These are phyloP conservation scores for Agonum fuliginosum DNA, from an alignment of 2,888 invertebrate species.

Conservation along the genomic window DNA sequence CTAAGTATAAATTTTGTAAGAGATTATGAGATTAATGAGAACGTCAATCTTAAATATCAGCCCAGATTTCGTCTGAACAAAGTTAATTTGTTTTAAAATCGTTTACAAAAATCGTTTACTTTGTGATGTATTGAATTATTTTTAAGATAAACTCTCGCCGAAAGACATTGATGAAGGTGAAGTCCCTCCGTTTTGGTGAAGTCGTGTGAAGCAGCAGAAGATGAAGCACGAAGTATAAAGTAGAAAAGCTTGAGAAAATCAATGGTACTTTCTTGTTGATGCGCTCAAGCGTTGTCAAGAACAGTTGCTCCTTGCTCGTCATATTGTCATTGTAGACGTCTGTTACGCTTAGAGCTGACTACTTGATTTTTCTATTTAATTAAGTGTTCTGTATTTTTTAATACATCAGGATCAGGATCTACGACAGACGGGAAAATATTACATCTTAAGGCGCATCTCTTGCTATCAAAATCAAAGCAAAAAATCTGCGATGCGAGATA, in stretches of 20 bases:
- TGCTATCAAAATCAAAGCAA: no score
- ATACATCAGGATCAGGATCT: background rate
- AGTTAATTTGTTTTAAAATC: no score
- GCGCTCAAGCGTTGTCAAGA: constrained; percentile 29
- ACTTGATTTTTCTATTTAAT: constrained; percentile 34
- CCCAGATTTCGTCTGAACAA: no score
- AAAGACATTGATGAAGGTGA: constrained; percentile 15
- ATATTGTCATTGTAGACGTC: constrained; percentile 9
- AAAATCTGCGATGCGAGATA: no score
- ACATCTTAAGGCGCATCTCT: no score
- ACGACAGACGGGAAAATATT: no score
- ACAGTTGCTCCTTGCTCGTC: constrained; percentile 42
- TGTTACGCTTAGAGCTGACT: background rate
- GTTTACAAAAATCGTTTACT: no score
- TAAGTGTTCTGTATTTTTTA: constrained; percentile 13
- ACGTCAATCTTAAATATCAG: no score
- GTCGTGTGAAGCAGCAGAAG: background rate
- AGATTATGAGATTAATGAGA: no score
- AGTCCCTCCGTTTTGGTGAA: no score
- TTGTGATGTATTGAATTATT: background rate
- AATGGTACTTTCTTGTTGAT: constrained; percentile 23
- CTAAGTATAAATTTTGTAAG: no score
- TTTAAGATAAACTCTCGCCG: background rate
- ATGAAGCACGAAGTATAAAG: constrained; percentile 3
- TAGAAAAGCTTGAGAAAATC: constrained; percentile 26